Evolutionary conservation across 2,888 invertebrate genomes (phyloP), one percentile per base, ranked within the genome.

Genomic region (Erannis defoliaria): DNA sequence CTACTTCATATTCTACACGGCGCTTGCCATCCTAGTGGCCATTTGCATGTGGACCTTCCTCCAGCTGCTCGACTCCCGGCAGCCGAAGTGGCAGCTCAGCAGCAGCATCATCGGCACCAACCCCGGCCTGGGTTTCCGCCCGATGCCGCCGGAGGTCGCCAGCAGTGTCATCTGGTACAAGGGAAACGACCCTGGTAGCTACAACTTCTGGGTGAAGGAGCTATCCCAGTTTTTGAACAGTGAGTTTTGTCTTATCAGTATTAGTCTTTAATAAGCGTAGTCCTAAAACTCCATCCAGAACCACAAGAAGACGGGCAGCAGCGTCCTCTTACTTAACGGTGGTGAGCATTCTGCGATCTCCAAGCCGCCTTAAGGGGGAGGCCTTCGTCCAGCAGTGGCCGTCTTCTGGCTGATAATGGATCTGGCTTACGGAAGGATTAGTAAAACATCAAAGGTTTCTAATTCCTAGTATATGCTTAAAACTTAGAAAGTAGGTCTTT

Each of bases 161-260:
- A 99, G 98, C 84, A 98, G 99, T 33, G 94, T 99, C 69, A 98
- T 99, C 85, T 97, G 98, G 97, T 99, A 98, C 93, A 96, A 96
- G 82, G 97, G 97, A 40, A 96, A 97, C 14, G 95, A 96, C 64
- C 94, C 94, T 57, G 94, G 95, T 49, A 97, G 97, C 81, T 97
- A 96, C 80, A 93, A 95, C 68, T 95, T 95, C 78, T 98, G 98
- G 98, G 96, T 95, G 19, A 94, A 96, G 21, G 94, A 96, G 59
- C 86, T 98, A 45, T 94, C 96, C 57, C 83, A 94, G 10, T 98
- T 97, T 85, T 93, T 98, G 62, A 94, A 95, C 81, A 95, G 98
- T 98, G 86, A 93, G 94, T 87, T 38, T 38, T 37, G 1, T 4
- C 0, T 5, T 8, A 12, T 35, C 31, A 31, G 9, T n/a, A n/a